Conservation (phyloP, 2,888 invertebrate species). For the Andrena camellia region DNA sequence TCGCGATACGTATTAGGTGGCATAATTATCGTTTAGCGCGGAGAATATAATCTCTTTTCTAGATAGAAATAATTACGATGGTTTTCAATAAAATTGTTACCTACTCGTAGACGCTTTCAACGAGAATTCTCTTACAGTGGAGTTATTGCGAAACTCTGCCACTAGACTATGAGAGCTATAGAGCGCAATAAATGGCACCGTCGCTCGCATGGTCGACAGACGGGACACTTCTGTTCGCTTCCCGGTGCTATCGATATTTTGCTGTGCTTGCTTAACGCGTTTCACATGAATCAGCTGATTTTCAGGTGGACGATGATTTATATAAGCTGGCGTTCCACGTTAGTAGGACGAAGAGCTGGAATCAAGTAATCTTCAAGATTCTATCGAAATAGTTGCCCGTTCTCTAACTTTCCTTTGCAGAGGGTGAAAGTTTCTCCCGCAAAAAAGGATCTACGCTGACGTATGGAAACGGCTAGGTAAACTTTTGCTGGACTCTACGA, state of each 20-base stretch:
- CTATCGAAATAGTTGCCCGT: slow-evolving; percentile 7
- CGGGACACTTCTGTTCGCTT: slow-evolving; percentile 20
- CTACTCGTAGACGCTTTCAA: too few relatives aligned
- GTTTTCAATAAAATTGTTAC: too few relatives aligned
- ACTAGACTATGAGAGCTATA: too few relatives aligned
- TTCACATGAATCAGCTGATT: slow-evolving; percentile 57
- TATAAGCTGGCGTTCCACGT: slow-evolving; percentile 11
- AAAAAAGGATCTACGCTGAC: not conserved
- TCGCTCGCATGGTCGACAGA: slow-evolving; percentile 11
- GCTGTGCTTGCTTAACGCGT: slow-evolving; percentile 35
- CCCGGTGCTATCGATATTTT: slow-evolving; percentile 7
- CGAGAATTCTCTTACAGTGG: too few relatives aligned
- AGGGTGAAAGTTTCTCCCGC: slow-evolving; percentile 23
- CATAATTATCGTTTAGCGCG: too few relatives aligned
- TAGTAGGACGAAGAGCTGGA: not conserved
- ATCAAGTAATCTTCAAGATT: slow-evolving; percentile 8
- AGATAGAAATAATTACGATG: too few relatives aligned
- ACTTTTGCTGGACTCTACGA: not conserved
- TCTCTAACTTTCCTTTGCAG: slow-evolving; percentile 15
- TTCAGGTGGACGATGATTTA: slow-evolving; percentile 36
- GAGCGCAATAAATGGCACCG: slow-evolving; percentile 20
- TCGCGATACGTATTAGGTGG: not conserved
- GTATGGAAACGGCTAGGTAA: not conserved
- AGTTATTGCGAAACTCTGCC: too few relatives aligned
- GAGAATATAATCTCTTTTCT: too few relatives aligned